A percentile compares a stretch with the other conserved stretches of the same genome.
These are phyloP conservation scores for Ypsolopha sequella DNA, from an alignment of 2,888 invertebrate species.

Conservation along the genomic window DNA sequence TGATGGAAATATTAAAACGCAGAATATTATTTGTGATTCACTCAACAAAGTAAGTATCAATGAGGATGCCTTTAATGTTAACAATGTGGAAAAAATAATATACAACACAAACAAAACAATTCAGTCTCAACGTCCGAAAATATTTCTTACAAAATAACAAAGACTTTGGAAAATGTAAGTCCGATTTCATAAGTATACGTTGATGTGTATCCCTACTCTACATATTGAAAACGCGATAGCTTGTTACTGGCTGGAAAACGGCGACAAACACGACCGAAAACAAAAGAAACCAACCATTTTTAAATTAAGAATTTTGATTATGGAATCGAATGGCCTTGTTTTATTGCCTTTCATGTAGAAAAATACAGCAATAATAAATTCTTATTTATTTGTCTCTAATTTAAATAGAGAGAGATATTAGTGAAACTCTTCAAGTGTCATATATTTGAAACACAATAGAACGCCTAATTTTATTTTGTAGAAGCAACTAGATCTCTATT, in stretches of 20 bases:
- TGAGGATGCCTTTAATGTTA: slow-evolving; percentile 33
- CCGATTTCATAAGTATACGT: slow-evolving; percentile 2
- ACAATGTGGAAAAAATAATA: slow-evolving; percentile 60
- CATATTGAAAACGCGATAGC: background rate
- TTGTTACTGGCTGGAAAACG: background rate
- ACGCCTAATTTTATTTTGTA: slow-evolving; percentile 39
- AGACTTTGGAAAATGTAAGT: slow-evolving; percentile 5
- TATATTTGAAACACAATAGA: slow-evolving; percentile 33
- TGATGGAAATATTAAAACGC: slow-evolving; percentile 17
- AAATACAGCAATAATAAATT: slow-evolving; percentile 35
- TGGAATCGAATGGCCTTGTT: background rate
- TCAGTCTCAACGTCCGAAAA: slow-evolving; percentile 68
- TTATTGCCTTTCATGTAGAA: slow-evolving; percentile 28
- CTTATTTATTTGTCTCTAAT: slow-evolving; percentile 27
- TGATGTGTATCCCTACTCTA: slow-evolving; percentile 1
- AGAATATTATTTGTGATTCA: slow-evolving; percentile 7
- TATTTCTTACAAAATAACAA: slow-evolving; percentile 41
- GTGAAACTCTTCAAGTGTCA: slow-evolving; percentile 19
- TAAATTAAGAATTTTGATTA: no score
- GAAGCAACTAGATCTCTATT: slow-evolving; percentile 58
- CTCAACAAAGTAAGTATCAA: slow-evolving; percentile 4
- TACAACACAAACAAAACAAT: slow-evolving; percentile 69
- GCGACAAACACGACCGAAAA: no score
- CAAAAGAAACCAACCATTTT: no score
- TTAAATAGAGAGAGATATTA: slow-evolving; percentile 29